Base-by-base conservation (phyloP, 2,888 invertebrate species). In the Congeria kusceri region DNA sequence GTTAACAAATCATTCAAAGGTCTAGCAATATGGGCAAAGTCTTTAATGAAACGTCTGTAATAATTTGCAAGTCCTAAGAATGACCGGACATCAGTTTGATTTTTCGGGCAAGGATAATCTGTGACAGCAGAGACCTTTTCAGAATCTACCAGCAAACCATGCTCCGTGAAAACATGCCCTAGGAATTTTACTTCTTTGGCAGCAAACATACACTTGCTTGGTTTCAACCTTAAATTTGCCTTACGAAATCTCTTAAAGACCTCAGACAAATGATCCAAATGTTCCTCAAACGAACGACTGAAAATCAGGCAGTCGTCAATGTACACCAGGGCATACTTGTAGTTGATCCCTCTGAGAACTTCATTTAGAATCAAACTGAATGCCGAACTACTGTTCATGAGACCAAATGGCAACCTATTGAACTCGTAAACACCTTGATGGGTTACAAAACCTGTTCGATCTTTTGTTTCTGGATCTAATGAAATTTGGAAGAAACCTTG, bases 261-360 rank as follows among this genome's bases (percentile, higher is more conserved):
- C 25, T 70, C 44, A 13, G 47, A 25, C 5, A 86, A 46, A 44
- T 87, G 84, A 18, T 53, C 11, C 5, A 84, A 68, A 62, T 85
- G 85, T 39, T 81, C 76, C 1, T 80, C 65, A 49, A 86, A 78
- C 15, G 67, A 47, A 25, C 70, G 25, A 28, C 75, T 77, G 59
- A 66, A 77, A n/a, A 81, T 66, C 15, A 85, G 44, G 3, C 77
- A 58, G 49, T 87, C 87, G 64, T 85, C 88, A 18, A 87, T 53
- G 46, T 85, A 85, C 11, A 74, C 74, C 13, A 84, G 58, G 1
- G 77, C 76, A 49, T 53, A 81, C 61, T 86, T 85, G 67, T 76
- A 86, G 25, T 77, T 79, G 28, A 86, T 59, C 4, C 79, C 74
- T 46, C 77, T 32, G 18, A 85, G 67, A 20, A 84, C 75, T 20